phyloP scores from a whole-genome alignment of 1,140 invertebrate genomes.

The Bilobella aurantiaca region DNA sequence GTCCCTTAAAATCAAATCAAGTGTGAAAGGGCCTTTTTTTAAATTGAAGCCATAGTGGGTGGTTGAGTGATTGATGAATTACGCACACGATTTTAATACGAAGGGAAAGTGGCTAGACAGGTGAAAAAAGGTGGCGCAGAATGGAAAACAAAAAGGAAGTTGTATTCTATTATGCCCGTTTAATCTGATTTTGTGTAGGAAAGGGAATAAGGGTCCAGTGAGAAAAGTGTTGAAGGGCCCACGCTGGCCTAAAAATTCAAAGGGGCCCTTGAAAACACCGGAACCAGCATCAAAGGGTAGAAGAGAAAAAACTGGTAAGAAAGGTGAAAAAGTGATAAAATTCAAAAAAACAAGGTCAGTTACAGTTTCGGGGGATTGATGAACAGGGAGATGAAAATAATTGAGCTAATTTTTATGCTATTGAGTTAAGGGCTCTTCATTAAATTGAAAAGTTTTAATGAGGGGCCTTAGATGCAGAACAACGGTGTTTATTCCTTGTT shows the following conservation, averaged over 20 bases:
- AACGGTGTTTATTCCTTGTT: too few species aligned
- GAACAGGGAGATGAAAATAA: neutral
- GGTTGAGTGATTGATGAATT: neutral
- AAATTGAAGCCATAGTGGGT: neutral
- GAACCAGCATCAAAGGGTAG: neutral
- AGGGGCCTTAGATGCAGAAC: too few species aligned
- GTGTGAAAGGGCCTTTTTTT: neutral
- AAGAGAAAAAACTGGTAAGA: neutral
- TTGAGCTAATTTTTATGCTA: too few species aligned
- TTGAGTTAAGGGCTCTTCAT: too few species aligned
- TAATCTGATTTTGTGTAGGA: neutral
- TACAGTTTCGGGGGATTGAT: neutral
- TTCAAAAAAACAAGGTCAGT: neutral
- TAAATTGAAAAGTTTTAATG: too few species aligned
- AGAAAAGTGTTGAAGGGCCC: neutral
- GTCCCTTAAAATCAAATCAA: neutral
- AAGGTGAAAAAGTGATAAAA: neutral
- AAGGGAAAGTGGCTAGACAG: neutral
- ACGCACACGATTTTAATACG: neutral
- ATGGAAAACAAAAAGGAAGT: too few species aligned
- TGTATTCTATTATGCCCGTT: too few species aligned
- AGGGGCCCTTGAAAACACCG: too few species aligned
- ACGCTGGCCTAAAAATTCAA: neutral
- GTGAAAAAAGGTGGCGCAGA: neutral
- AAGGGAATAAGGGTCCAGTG: neutral